A percentile compares a stretch with the other conserved stretches of the same genome.
Conservation (phyloP, 2,888 invertebrate species). For the Orthosia incerta region DNA sequence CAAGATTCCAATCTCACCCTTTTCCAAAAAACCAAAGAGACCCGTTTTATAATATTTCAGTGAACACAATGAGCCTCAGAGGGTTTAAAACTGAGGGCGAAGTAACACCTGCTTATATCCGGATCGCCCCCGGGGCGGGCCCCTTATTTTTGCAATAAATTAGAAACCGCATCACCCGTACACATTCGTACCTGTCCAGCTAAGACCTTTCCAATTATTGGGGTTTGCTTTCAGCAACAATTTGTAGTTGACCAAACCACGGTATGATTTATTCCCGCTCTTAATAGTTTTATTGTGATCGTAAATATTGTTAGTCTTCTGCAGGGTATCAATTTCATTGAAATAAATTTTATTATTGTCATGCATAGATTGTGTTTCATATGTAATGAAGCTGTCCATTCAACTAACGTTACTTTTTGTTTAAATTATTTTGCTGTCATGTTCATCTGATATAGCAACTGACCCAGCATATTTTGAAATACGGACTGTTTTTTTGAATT, state of each 20-base stretch:
- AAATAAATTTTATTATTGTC: constrained; percentile 35
- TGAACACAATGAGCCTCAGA: constrained; percentile 70
- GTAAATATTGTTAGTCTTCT: constrained; percentile 53
- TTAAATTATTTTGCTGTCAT: constrained; percentile 38
- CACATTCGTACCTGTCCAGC: constrained; percentile 69
- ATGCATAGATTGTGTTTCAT: constrained; percentile 46
- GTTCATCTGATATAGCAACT: constrained; percentile 24
- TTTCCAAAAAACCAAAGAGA: constrained; percentile 70
- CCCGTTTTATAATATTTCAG: constrained; percentile 74
- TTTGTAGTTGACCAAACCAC: constrained; percentile 60
- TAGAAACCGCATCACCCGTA: constrained; percentile 73
- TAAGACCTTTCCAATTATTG: constrained; percentile 73
- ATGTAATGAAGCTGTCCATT: constrained; percentile 37
- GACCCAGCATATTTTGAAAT: constrained; percentile 18
- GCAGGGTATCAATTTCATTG: constrained; percentile 34
- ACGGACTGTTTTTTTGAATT: neutral
- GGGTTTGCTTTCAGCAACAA: constrained; percentile 64
- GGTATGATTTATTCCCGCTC: constrained; percentile 43
- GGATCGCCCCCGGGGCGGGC: constrained; percentile 58
- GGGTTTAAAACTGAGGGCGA: constrained; percentile 63
- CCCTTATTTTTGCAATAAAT: constrained; percentile 80
- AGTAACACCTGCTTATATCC: constrained; percentile 73
- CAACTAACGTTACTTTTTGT: constrained; percentile 24
- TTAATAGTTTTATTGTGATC: constrained; percentile 56
- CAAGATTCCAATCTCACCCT: constrained; percentile 69